Conservation (phyloP, 1,140 invertebrate species). For the Musca domestica region DNA sequence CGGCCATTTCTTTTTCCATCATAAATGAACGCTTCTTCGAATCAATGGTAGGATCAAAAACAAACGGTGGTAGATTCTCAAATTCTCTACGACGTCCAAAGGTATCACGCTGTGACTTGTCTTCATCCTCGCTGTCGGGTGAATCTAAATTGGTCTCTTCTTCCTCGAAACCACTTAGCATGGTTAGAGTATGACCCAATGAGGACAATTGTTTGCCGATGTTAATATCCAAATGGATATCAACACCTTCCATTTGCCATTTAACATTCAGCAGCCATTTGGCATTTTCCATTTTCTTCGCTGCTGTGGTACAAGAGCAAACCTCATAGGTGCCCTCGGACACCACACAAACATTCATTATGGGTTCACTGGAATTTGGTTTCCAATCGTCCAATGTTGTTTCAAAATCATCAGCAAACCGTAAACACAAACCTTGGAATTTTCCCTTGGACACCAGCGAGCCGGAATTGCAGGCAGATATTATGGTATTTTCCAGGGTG, state of each 20-base stretch:
- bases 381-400: conserved; percentile 96
- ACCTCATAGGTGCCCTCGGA: conserved; percentile 98
- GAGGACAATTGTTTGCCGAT: conserved; percentile 94
- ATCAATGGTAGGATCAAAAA: conserved; percentile 82
- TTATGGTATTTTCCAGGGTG: conserved; percentile 90
- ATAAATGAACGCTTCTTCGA: conserved; percentile 85
- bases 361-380: conserved; percentile 78
- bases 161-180: conserved; percentile 84
- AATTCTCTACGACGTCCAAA: conserved; percentile 55
- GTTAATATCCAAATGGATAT: conserved; percentile 93
- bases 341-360: conserved; percentile 95
- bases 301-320: conserved; percentile 85
- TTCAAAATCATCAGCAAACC: conserved; percentile 96
- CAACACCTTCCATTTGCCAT: conserved; percentile 99
- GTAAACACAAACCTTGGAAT: conserved; percentile 83
- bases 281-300: conserved; percentile 83
- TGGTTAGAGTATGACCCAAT: conserved; percentile 91
- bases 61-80: conserved; percentile 77
- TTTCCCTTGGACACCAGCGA: conserved; percentile 75
- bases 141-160: conserved; percentile 70
- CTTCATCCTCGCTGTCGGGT: conserved; percentile 74
- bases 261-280: conserved; percentile 98
- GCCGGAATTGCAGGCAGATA: conserved; percentile 84
- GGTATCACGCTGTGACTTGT: conserved; percentile 58
- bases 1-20: conserved; percentile 97